Evolutionary conservation across 2,888 invertebrate genomes (phyloP).

Genomic region (Dynastes maya): DNA sequence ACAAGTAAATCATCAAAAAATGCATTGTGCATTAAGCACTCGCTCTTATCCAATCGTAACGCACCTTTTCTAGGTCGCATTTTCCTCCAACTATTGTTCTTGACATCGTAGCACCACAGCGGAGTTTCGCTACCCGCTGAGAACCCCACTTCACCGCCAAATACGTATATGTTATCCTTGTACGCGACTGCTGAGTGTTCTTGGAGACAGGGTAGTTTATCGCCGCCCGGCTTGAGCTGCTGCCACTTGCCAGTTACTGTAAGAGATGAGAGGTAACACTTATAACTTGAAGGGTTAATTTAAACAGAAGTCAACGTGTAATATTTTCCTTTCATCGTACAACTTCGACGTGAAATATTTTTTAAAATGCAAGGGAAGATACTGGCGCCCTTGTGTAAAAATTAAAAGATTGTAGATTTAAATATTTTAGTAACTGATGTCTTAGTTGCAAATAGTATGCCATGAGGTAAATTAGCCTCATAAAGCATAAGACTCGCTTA

Average conservation of each 20-base stretch:
- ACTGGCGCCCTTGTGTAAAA: too few relatives aligned
- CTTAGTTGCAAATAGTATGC: too few relatives aligned
- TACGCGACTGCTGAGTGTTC: constrained; percentile 89
- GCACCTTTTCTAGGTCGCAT: constrained; percentile 74
- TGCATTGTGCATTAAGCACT: not conserved
- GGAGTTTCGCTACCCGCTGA: constrained; percentile 85
- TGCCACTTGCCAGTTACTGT: constrained; percentile 84
- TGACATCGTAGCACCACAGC: constrained; percentile 86
- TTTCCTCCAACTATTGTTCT: constrained; percentile 77
- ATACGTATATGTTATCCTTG: constrained; percentile 84
- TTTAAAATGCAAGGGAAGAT: not conserved
- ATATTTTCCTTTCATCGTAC: not conserved
- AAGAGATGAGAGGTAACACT: not conserved
- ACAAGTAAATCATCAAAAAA: not conserved
- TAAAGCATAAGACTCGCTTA: too few relatives aligned
- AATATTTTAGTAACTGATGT: too few relatives aligned
- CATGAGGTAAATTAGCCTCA: too few relatives aligned
- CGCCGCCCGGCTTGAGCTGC: constrained; percentile 79
- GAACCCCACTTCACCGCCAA: constrained; percentile 90
- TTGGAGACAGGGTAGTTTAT: constrained; percentile 85
- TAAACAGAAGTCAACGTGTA: not conserved
- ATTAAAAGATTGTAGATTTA: too few relatives aligned
- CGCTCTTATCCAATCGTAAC: constrained; percentile 24
- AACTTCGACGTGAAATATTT: not conserved
- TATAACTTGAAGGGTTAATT: not conserved